Evolutionary conservation across 2,888 invertebrate genomes (phyloP).

Genomic region (Brachynemurus nebulosus): DNA sequence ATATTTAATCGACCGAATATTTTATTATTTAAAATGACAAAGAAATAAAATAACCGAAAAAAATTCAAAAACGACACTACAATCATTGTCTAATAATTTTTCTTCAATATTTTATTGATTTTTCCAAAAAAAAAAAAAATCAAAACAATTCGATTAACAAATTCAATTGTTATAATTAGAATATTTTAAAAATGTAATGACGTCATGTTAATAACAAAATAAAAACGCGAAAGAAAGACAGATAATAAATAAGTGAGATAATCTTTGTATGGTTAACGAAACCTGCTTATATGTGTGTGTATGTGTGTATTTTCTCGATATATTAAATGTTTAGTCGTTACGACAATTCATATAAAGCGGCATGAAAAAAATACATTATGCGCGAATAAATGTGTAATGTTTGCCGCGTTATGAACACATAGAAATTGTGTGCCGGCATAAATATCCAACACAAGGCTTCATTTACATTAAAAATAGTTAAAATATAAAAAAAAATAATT

Average conservation of each 20-base stretch:
- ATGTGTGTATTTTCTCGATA: no score
- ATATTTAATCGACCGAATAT: no score
- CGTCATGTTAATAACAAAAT: background rate
- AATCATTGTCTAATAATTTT: no score
- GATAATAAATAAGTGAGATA: background rate
- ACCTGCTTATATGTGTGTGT: background rate
- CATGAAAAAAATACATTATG: background rate
- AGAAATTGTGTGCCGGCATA: background rate
- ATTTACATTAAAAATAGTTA: constrained; percentile 2
- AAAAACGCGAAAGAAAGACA: background rate
- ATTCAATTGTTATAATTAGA: constrained; percentile 2
- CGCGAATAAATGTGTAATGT: background rate
- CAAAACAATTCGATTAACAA: no score
- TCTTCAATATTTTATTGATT: no score
- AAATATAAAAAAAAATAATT: background rate
- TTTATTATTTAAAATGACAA: no score
- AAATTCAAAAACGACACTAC: no score
- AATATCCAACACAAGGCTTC: background rate
- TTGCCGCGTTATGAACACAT: background rate
- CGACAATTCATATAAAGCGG: background rate
- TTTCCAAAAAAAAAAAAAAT: no score
- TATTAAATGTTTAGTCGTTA: no score
- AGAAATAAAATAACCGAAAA: no score
- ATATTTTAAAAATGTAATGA: background rate
- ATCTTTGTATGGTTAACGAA: constrained; percentile 1